A percentile compares a stretch with the other conserved stretches of the same genome.
Conservation (phyloP, 2,113 vertebrate genomes). For the Lepus americanus region DNA sequence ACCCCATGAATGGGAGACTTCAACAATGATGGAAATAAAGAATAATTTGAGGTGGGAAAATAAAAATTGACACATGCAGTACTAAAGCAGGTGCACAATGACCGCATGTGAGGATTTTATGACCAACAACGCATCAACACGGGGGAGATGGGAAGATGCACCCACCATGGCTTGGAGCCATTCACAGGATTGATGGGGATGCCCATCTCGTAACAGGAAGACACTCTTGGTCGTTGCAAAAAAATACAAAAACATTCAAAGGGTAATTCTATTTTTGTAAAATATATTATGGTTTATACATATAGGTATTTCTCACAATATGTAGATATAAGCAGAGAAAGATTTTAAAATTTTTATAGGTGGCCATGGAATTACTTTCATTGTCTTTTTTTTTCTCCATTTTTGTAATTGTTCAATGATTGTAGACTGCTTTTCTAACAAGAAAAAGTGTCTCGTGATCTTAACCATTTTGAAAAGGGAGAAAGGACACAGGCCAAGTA, state of each 20-base stretch:
- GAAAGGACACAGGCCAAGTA: constrained; percentile 1
- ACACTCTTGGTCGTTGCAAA: background rate
- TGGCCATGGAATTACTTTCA: background rate
- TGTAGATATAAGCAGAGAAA: background rate
- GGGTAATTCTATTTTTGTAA: background rate
- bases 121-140: background rate
- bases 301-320: background rate
- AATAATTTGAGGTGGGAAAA: background rate
- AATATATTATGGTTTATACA: background rate
- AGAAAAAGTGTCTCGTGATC: background rate
- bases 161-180: background rate
- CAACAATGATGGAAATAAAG: background rate
- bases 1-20: background rate
- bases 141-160: background rate
- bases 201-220: background rate
- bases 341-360: background rate
- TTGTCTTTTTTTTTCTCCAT: background rate
- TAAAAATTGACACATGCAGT: background rate
- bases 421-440: background rate
- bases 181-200: background rate
- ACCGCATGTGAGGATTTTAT: background rate
- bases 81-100: background rate
- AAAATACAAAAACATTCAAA: background rate
- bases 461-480: background rate
- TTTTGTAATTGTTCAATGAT: constrained; percentile 11